These are phyloP conservation scores for Nycticryphes semicollaris DNA, from an alignment of 2,113 vertebrate species.

Conservation along the genomic window DNA sequence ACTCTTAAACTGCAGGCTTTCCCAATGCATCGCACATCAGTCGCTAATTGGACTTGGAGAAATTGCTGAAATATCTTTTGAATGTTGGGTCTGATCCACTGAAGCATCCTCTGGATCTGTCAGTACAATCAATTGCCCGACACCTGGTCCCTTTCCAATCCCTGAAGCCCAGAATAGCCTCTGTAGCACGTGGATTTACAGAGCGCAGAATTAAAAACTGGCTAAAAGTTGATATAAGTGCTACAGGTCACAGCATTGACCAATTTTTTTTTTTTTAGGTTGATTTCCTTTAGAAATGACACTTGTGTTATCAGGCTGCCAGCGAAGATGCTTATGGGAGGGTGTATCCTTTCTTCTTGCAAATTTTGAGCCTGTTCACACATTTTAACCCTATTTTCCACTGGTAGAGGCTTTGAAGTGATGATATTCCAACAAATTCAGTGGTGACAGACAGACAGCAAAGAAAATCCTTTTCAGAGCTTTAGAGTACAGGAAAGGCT, in stretches of 20 bases:
- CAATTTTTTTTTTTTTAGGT: background rate
- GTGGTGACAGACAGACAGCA: background rate
- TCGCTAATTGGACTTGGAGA: conserved; percentile 29
- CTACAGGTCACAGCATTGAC: background rate
- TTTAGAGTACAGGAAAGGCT: background rate
- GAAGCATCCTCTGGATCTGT: background rate
- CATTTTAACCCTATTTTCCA: background rate
- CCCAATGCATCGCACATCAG: background rate
- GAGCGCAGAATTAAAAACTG: background rate
- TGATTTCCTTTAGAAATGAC: background rate
- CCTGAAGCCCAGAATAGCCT: background rate
- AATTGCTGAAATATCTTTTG: background rate
- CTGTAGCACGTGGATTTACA: background rate
- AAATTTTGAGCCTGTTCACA: background rate
- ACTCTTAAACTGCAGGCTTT: background rate
- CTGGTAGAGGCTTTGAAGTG: background rate
- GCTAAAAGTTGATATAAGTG: background rate
- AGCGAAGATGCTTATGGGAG: accelerated
- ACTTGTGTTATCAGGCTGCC: background rate
- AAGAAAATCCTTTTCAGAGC: background rate
- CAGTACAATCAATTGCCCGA: background rate
- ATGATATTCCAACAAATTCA: background rate
- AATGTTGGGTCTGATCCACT: background rate
- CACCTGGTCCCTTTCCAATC: background rate
- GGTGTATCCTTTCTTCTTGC: background rate